phyloP scores from a whole-genome alignment of 2,888 invertebrate genomes.

The Andrena marginata region DNA sequence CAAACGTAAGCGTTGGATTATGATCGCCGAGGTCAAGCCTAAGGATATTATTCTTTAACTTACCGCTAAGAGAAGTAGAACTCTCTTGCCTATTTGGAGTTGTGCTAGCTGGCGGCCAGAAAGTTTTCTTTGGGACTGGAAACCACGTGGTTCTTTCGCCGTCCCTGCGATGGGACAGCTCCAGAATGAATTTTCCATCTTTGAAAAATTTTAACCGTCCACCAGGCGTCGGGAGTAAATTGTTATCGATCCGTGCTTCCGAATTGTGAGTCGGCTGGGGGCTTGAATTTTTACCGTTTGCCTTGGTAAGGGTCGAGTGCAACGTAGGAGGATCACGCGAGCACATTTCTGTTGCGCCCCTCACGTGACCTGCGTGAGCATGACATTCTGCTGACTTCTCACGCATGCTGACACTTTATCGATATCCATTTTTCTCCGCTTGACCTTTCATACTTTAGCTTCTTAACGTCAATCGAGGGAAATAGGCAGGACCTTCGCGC shows the following conservation, averaged over 20 bases:
- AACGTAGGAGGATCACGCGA: conserved; percentile 83
- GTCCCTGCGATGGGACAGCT: conserved; percentile 91
- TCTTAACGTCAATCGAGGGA: conserved; percentile 46
- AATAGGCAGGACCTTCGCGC: conserved; percentile 37
- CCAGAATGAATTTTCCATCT: conserved; percentile 96
- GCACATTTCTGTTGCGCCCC: conserved; percentile 84
- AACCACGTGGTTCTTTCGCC: conserved; percentile 95
- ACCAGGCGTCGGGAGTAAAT: conserved; percentile 86
- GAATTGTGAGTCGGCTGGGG: conserved; percentile 80
- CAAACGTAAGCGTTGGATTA: conserved; percentile 67
- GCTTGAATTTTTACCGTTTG: conserved; percentile 83
- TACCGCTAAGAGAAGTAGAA: conserved; percentile 93
- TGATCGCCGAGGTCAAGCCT: neutral
- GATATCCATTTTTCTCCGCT: conserved; percentile 81
- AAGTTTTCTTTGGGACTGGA: conserved; percentile 94
- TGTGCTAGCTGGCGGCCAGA: conserved; percentile 93
- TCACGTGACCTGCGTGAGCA: conserved; percentile 84
- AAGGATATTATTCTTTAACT: conserved; percentile 75
- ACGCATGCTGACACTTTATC: conserved; percentile 83
- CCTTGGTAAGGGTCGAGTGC: conserved; percentile 82
- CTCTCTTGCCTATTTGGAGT: conserved; percentile 90
- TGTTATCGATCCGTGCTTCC: conserved; percentile 80
- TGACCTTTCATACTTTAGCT: conserved; percentile 85
- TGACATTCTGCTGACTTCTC: conserved; percentile 85
- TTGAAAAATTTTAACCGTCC: conserved; percentile 93